phyloP scores from a whole-genome alignment of 2,797 vertebrate genomes.

The Pseudotriccus pelzelni region DNA sequence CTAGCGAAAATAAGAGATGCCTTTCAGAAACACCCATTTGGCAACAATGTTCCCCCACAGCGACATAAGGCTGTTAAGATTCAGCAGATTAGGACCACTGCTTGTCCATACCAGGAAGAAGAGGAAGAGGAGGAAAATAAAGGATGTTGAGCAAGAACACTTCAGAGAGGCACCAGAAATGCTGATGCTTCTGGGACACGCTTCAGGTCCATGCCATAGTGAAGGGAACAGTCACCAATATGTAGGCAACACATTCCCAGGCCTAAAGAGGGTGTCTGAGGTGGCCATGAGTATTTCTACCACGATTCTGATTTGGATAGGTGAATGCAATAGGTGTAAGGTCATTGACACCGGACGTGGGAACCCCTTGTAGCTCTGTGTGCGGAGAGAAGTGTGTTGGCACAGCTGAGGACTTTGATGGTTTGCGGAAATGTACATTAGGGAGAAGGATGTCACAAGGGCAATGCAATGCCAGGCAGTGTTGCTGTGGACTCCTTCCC shows the following conservation, averaged over 20 bases:
- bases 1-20: not conserved
- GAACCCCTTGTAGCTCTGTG: not conserved
- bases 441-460: accelerated
- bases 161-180: not conserved
- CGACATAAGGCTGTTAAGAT: not conserved
- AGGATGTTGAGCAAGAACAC: not conserved
- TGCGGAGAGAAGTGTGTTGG: not conserved
- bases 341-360: not conserved
- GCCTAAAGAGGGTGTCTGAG: not conserved
- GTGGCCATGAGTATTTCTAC: not conserved
- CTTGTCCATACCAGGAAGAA: not conserved
- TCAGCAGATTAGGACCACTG: not conserved
- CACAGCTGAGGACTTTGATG: not conserved
- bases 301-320: not conserved
- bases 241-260: not conserved
- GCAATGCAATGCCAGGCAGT: not conserved
- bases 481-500: not conserved
- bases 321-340: not conserved
- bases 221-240: not conserved
- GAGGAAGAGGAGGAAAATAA: not conserved
- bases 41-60: not conserved
- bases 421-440: not conserved
- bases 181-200: not conserved
- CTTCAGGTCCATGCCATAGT: not conserved
- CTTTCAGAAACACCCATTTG: not conserved